These are phyloP conservation scores for Buphagus erythrorhynchus DNA, from an alignment of 2,797 vertebrate species.

Conservation along the genomic window DNA sequence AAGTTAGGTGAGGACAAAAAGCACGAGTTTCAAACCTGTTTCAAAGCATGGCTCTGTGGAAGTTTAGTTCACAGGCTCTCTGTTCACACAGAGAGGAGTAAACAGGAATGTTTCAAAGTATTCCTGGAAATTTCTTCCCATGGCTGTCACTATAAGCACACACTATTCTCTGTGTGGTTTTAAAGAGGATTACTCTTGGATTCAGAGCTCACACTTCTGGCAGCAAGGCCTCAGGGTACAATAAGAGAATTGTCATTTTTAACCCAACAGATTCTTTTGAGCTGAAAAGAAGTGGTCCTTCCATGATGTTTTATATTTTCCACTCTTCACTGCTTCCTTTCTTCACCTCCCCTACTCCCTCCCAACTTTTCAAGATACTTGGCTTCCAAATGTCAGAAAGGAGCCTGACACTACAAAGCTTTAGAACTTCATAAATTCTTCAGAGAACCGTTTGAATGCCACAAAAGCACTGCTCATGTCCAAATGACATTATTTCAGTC, in stretches of 20 bases:
- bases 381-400: not conserved
- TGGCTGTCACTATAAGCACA: not conserved
- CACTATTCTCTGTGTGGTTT: not conserved
- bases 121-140: not conserved
- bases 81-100: not conserved
- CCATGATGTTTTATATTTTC: not conserved
- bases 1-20: not conserved
- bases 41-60: not conserved
- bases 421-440: not conserved
- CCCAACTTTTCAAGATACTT: not conserved
- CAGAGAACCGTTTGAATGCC: not conserved
- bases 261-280: not conserved
- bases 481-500: not conserved
- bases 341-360: accelerated
- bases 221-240: not conserved
- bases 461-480: not conserved
- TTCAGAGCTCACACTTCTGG: not conserved
- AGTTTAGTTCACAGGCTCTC: not conserved
- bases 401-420: not conserved
- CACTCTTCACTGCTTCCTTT: not conserved
- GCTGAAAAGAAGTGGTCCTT: not conserved
- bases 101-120: constrained; percentile 12
- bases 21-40: not conserved
- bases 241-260: not conserved
- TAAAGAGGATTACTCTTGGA: not conserved